phyloP scores from a whole-genome alignment of 2,888 invertebrate genomes.

The Idaea dimidiata region DNA sequence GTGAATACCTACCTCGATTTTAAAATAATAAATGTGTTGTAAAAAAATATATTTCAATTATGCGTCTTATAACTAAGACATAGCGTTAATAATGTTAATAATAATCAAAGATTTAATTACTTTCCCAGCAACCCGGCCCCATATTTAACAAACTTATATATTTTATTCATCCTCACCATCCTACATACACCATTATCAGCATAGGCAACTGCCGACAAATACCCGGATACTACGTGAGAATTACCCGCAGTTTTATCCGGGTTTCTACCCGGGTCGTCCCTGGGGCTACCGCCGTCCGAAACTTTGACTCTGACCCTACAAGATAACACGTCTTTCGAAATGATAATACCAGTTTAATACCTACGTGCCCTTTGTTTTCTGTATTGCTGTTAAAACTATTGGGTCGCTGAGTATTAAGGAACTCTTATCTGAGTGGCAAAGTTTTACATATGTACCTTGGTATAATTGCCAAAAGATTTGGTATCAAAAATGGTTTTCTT shows the following conservation, averaged over 20 bases:
- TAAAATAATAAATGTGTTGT: no score
- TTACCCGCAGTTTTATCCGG: conserved; percentile 78
- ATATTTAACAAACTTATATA: not conserved
- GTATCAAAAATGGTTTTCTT: no score
- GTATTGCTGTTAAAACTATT: not conserved
- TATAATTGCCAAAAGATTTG: no score
- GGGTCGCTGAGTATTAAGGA: not conserved
- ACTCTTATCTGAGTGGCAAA: not conserved
- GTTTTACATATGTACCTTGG: not conserved
- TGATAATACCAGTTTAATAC: conserved; percentile 24
- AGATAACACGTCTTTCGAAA: conserved; percentile 28
- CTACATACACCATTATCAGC: not conserved
- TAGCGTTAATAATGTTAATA: no score
- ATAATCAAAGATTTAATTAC: not conserved
- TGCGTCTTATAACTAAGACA: no score
- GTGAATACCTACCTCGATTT: no score
- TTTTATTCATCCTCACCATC: not conserved
- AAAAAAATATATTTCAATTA: no score
- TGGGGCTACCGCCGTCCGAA: conserved; percentile 68
- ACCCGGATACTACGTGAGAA: conserved; percentile 72
- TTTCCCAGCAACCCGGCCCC: not conserved
- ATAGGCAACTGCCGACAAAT: conserved; percentile 51
- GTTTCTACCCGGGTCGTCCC: conserved; percentile 59
- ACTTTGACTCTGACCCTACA: conserved; percentile 72
- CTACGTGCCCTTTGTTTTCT: conserved; percentile 1